phyloP scores from a whole-genome alignment of 2,888 invertebrate species.

The Eilema griseolum region DNA sequence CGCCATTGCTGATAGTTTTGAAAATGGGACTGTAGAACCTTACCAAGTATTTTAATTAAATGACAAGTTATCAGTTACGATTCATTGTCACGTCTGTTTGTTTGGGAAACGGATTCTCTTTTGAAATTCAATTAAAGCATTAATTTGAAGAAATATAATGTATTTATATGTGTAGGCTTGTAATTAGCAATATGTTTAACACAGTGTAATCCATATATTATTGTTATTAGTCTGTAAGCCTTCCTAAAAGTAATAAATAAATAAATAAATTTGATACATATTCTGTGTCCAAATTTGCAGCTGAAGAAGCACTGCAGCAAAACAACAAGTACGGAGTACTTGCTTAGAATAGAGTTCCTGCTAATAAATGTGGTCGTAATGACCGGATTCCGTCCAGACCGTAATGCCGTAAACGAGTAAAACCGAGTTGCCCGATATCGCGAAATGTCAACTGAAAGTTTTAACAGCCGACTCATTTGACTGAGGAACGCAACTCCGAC shows the following conservation, averaged over 20 bases:
- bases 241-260: too few species aligned
- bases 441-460: not conserved
- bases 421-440: not conserved
- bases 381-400: not conserved
- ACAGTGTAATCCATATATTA: too few species aligned
- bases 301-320: not conserved
- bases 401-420: constrained; percentile 1
- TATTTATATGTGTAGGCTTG: too few species aligned
- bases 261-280: not conserved
- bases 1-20: not conserved
- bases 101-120: not conserved
- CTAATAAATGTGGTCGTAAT: constrained; percentile 13
- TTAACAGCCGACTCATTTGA: constrained; percentile 1
- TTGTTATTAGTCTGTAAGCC: too few species aligned
- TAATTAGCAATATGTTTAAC: too few species aligned
- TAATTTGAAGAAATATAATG: too few species aligned
- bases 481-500: not conserved
- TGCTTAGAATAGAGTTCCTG: constrained; percentile 18
- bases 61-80: not conserved
- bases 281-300: not conserved
- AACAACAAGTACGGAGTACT: constrained; percentile 7
- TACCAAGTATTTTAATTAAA: not conserved
- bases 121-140: not conserved
- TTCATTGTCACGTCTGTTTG: not conserved
- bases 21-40: not conserved